These are phyloP conservation scores for Chiloscyllium plagiosum DNA, from an alignment of 2,113 vertebrate genomes.

Conservation along the genomic window DNA sequence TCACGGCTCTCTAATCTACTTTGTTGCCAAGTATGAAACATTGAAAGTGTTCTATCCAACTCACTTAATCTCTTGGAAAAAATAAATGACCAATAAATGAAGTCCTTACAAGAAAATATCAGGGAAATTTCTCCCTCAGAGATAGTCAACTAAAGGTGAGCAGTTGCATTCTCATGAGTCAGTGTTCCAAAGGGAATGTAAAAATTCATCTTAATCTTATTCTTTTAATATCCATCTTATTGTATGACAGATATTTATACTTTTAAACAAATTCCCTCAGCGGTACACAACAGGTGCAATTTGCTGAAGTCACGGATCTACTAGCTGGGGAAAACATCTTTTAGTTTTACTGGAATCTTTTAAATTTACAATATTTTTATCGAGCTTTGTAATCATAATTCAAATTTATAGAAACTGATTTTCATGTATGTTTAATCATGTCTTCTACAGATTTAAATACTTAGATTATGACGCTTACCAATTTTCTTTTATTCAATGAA, in stretches of 20 bases:
- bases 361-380: not conserved
- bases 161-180: not conserved
- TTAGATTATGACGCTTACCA: not conserved
- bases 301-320: not conserved
- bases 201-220: not conserved
- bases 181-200: not conserved
- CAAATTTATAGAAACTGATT: not conserved
- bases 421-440: not conserved
- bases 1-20: not conserved
- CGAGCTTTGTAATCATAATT: not conserved
- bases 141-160: not conserved
- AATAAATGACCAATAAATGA: not conserved
- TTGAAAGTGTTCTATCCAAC: not conserved
- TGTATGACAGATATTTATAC: not conserved
- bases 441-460: not conserved
- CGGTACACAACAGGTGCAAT: not conserved
- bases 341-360: not conserved
- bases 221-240: not conserved
- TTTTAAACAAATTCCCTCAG: not conserved
- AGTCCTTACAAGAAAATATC: not conserved
- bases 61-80: not conserved
- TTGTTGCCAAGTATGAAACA: not conserved
- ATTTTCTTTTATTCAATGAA: not conserved
- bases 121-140: not conserved
- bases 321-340: not conserved